These are phyloP conservation scores for Falco rusticolus DNA, from an alignment of 2,797 vertebrate genomes.

Conservation along the genomic window DNA sequence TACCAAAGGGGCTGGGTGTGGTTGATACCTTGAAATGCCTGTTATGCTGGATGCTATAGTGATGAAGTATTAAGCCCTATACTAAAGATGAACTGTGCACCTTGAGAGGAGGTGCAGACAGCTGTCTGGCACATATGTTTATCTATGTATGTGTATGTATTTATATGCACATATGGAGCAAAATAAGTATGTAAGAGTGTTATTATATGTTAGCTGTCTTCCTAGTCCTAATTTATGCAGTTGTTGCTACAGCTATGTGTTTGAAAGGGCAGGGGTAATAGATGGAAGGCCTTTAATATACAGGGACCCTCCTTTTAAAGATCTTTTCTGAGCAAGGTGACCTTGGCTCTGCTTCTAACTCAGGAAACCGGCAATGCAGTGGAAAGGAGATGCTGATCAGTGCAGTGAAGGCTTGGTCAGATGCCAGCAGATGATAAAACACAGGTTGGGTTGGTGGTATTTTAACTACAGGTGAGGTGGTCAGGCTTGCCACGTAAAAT, in stretches of 20 bases:
- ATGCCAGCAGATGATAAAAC: not conserved
- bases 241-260: not conserved
- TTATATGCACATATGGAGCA: not conserved
- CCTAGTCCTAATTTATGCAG: not conserved
- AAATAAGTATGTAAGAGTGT: not conserved
- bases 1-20: not conserved
- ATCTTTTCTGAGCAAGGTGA: not conserved
- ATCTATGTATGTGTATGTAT: not conserved
- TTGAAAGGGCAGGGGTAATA: not conserved
- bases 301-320: not conserved
- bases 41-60: fast-evolving
- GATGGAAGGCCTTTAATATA: not conserved
- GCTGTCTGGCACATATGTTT: not conserved
- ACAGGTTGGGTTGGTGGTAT: not conserved
- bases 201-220: not conserved
- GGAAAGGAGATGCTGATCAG: not conserved
- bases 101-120: not conserved
- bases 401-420: not conserved
- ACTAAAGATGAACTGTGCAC: not conserved
- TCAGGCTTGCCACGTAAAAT: not conserved
- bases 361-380: not conserved
- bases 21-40: not conserved
- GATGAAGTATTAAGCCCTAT: not conserved
- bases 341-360: not conserved
- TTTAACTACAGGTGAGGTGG: not conserved